Evolutionary conservation across 2,888 invertebrate genomes (phyloP).

Genomic region (Arge pagana): DNA sequence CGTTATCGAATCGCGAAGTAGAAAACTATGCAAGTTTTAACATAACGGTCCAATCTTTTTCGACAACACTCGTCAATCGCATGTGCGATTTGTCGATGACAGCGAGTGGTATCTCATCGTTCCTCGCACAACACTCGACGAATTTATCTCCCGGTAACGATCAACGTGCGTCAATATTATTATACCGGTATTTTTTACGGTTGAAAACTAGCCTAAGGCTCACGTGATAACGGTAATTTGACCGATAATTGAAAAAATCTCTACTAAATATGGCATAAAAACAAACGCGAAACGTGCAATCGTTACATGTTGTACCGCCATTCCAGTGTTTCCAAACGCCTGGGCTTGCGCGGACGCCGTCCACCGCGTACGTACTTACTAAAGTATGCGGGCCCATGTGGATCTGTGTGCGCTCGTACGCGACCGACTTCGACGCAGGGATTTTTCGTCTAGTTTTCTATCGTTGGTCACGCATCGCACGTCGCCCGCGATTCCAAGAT

Average conservation of each 20-base stretch:
- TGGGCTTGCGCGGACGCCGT: too few species aligned
- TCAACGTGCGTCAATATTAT: not conserved
- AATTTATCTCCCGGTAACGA: not conserved
- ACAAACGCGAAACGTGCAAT: constrained; percentile 17
- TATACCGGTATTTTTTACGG: not conserved
- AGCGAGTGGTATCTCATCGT: not conserved
- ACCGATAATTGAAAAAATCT: constrained; percentile 1
- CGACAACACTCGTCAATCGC: too few species aligned
- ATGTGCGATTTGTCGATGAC: not conserved
- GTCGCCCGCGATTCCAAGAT: too few species aligned
- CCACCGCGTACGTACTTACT: too few species aligned
- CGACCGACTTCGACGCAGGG: too few species aligned
- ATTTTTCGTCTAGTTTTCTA: too few species aligned
- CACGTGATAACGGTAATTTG: constrained; percentile 9
- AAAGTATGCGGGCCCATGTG: too few species aligned
- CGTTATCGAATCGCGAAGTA: too few species aligned
- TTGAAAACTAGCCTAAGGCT: not conserved
- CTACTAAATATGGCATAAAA: constrained; percentile 4
- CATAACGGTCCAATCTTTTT: too few species aligned
- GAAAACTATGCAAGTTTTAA: too few species aligned
- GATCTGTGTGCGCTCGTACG: too few species aligned
- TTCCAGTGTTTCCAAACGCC: constrained; percentile 17
- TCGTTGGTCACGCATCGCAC: too few species aligned
- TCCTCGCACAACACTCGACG: constrained; percentile 4
- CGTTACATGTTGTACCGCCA: constrained; percentile 12